Conservation (phyloP, 2,113 vertebrate species). For the Rhineura floridana region DNA sequence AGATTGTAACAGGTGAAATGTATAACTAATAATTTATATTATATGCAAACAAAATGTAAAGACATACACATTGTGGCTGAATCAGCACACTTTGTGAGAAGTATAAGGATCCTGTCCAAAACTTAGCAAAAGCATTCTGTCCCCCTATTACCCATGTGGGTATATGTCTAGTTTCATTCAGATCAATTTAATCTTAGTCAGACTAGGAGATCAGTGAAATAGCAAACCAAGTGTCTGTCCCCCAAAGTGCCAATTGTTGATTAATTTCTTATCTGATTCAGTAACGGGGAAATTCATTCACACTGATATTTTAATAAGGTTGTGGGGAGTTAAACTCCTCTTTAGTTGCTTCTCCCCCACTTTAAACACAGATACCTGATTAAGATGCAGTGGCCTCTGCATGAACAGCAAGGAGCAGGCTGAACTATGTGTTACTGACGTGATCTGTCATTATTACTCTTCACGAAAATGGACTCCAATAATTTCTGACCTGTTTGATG, state of each 20-base stretch:
- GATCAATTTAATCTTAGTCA: constrained; percentile 29
- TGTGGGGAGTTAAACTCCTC: constrained; percentile 23
- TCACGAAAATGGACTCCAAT: constrained; percentile 31
- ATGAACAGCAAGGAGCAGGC: not conserved
- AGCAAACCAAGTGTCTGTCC: constrained; percentile 31
- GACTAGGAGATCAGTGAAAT: constrained; percentile 30
- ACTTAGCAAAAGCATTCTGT: not conserved
- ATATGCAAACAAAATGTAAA: not conserved
- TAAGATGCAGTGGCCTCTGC: constrained; percentile 34
- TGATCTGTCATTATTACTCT: not conserved
- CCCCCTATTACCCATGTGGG: not conserved
- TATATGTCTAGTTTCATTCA: not conserved
- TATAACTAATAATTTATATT: not conserved
- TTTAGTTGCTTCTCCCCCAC: constrained; percentile 24
- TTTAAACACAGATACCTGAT: constrained; percentile 16
- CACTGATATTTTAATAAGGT: not conserved
- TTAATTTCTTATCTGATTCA: not conserved
- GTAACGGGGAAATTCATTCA: not conserved
- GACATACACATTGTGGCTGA: not conserved
- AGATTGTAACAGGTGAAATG: not conserved
- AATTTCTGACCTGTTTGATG: constrained; percentile 54
- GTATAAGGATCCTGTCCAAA: not conserved
- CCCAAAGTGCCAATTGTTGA: constrained; percentile 12
- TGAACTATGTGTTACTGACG: constrained; percentile 7
- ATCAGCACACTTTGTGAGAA: not conserved